Conservation (phyloP, 2,113 vertebrate species). For the Montifringilla adamsi region DNA sequence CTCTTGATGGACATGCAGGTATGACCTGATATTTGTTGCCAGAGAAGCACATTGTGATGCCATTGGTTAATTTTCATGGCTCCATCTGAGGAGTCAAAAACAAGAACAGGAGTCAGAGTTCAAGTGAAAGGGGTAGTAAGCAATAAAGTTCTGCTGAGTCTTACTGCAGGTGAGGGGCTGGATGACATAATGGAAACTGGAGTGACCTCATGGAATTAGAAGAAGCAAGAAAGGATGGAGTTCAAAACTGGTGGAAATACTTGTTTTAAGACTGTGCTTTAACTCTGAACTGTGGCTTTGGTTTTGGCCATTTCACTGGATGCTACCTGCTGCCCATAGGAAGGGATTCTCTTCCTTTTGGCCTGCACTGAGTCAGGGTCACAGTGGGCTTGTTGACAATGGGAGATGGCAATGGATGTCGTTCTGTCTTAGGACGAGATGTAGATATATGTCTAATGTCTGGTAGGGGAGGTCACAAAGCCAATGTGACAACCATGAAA, state of each 20-base stretch:
- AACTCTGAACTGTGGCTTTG: neutral
- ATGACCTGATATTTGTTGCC: neutral
- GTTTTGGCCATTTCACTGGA: neutral
- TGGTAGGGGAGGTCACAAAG: neutral
- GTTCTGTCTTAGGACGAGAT: neutral
- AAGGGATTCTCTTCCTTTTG: neutral
- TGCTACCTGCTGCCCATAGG: neutral
- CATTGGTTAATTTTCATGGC: neutral
- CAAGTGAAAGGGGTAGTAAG: neutral
- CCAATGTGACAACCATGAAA: neutral
- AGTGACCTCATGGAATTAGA: neutral
- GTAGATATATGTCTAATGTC: neutral
- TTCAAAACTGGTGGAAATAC: neutral
- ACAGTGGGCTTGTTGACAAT: neutral
- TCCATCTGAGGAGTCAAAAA: neutral
- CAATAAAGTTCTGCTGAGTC: neutral
- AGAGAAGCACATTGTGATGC: neutral
- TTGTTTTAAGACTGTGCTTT: neutral
- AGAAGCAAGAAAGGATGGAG: neutral
- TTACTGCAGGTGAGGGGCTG: neutral
- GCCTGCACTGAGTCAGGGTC: neutral
- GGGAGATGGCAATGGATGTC: neutral
- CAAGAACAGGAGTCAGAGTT: neutral
- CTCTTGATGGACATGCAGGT: neutral
- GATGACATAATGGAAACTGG: neutral